Evolutionary conservation across 2,113 vertebrate genomes (phyloP).

Genomic region (Miniopterus natalensis): DNA sequence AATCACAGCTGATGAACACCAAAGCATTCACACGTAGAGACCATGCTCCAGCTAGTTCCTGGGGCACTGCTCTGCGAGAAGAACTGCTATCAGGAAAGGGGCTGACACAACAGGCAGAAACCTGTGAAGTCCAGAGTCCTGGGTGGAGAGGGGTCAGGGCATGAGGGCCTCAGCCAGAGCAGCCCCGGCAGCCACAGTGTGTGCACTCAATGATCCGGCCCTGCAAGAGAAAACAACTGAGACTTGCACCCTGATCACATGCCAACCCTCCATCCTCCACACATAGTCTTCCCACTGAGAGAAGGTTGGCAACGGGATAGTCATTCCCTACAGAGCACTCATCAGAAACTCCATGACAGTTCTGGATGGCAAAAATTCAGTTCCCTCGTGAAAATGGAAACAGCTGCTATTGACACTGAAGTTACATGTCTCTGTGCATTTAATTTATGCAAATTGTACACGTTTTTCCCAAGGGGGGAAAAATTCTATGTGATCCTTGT

Average conservation of each 20-base stretch:
- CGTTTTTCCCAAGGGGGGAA: neutral
- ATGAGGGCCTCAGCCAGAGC: conserved; percentile 91
- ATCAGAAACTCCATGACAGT: neutral
- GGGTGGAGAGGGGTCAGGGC: neutral
- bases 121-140: neutral
- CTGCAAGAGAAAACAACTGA: conserved; percentile 85
- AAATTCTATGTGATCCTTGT: neutral
- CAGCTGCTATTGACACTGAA: neutral
- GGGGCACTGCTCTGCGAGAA: neutral
- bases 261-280: rapidly evolving
- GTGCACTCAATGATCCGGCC: conserved; percentile 99
- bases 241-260: rapidly evolving
- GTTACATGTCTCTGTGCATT: neutral
- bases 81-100: neutral
- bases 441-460: neutral
- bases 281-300: rapidly evolving
- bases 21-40: neutral
- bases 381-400: neutral
- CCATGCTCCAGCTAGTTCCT: neutral
- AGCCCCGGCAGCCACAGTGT: conserved; percentile 98
- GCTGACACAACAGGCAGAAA: neutral
- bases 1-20: conserved; percentile 59
- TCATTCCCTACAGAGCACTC: neutral
- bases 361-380: neutral
- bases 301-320: neutral